These are phyloP conservation scores for Boloria euphrosyne DNA, from an alignment of 2,888 invertebrate species.

Conservation along the genomic window DNA sequence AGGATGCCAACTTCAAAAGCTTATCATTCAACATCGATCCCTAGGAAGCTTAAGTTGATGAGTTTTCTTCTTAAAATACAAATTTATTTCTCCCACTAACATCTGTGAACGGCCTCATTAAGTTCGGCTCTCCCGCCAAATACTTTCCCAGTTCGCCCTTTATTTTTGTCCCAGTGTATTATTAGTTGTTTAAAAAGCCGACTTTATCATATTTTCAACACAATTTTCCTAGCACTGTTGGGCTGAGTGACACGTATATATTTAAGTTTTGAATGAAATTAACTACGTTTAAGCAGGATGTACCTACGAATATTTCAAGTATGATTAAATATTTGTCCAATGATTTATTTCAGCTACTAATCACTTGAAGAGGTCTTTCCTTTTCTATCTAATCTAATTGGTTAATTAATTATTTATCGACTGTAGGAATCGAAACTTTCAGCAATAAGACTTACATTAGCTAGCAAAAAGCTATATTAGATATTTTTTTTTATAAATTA, in stretches of 20 bases:
- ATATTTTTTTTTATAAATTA: not conserved
- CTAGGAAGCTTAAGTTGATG: constrained; percentile 30
- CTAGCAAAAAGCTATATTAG: too few relatives aligned
- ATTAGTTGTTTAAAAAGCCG: constrained; percentile 57
- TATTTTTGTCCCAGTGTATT: constrained; percentile 66
- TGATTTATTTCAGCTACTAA: too few relatives aligned
- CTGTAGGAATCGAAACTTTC: too few relatives aligned
- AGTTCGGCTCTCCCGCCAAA: constrained; percentile 57
- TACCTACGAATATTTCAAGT: not conserved
- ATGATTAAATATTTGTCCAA: too few relatives aligned
- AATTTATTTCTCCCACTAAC: constrained; percentile 24
- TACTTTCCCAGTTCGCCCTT: constrained; percentile 54
- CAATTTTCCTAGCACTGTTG: not conserved
- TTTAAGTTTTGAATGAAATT: not conserved
- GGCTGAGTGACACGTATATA: too few relatives aligned
- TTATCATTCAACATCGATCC: constrained; percentile 5
- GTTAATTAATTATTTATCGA: too few relatives aligned
- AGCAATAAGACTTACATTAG: too few relatives aligned
- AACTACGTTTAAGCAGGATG: not conserved
- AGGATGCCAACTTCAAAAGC: constrained; percentile 13
- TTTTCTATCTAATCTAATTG: too few relatives aligned
- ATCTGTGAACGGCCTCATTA: constrained; percentile 71
- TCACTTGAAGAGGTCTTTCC: too few relatives aligned
- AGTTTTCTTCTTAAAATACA: constrained; percentile 31
- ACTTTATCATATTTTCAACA: constrained; percentile 55